Evolutionary conservation across 2,888 invertebrate genomes (phyloP).

Genomic region (Dorcus parallelipipedus): DNA sequence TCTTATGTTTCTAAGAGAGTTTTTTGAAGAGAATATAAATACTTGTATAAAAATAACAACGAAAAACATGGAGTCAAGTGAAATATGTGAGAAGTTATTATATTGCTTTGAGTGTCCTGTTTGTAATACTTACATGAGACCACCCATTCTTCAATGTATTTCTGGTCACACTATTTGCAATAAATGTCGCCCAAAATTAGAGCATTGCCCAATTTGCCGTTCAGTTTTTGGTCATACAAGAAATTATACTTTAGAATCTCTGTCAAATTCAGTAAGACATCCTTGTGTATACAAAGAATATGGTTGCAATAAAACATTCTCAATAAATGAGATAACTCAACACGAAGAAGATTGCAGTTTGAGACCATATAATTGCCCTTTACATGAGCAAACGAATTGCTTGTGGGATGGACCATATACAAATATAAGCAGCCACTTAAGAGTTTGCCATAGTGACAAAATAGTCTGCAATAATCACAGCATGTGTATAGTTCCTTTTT

Average conservation of each 20-base stretch:
- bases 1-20: constrained; percentile 33
- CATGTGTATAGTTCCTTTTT: constrained; percentile 19
- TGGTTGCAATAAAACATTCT: constrained; percentile 33
- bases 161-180: constrained; percentile 42
- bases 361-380: constrained; percentile 36
- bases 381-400: constrained; percentile 27
- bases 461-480: constrained; percentile 14
- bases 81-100: constrained; percentile 31
- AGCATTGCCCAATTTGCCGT: constrained; percentile 40
- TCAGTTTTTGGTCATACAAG: constrained; percentile 37
- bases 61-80: not conserved
- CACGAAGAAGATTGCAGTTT: constrained; percentile 36
- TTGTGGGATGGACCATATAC: constrained; percentile 21
- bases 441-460: constrained; percentile 18
- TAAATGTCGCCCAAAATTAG: constrained; percentile 35
- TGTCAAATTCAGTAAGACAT: constrained; percentile 35
- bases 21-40: constrained; percentile 14
- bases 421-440: constrained; percentile 20
- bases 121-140: constrained; percentile 40
- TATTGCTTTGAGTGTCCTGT: constrained; percentile 42
- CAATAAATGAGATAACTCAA: constrained; percentile 27
- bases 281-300: constrained; percentile 38
- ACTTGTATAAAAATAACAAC: constrained; percentile 14
- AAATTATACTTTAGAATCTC: constrained; percentile 39
- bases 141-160: constrained; percentile 41